A percentile compares a stretch with the other conserved stretches of the same genome.
Conservation (phyloP, 2,797 vertebrate genomes). For the Urophycis tenuis region DNA sequence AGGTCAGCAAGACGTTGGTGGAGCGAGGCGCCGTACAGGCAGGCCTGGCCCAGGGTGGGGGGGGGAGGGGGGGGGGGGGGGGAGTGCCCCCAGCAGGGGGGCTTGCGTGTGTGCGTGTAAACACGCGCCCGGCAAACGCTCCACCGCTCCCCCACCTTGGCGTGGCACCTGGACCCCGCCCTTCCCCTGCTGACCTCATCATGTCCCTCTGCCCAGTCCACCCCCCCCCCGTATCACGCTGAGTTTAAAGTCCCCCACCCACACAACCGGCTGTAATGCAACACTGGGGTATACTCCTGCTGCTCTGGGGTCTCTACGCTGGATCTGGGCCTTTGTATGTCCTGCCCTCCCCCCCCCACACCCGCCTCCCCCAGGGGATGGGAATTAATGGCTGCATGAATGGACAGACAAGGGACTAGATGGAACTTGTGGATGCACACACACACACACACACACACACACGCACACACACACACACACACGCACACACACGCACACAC, state of each 20-base stretch:
- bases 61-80: background rate
- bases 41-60: conserved; percentile 20
- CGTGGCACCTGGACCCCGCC: background rate
- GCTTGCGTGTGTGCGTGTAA: background rate
- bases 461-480: conserved; percentile 15
- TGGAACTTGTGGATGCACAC: background rate
- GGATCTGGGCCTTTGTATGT: background rate
- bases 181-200: background rate
- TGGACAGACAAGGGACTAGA: conserved; percentile 7
- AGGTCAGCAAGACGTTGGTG: conserved; percentile 67
- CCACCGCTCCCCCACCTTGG: background rate
- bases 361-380: background rate
- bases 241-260: background rate
- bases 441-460: conserved; percentile 2
- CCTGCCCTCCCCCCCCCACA: background rate
- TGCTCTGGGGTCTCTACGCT: background rate
- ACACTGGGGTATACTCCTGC: background rate
- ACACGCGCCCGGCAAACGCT: background rate
- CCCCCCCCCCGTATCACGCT: background rate
- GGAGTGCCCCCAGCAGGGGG: too few species aligned
- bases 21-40: conserved; percentile 55
- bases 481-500: conserved; percentile 11
- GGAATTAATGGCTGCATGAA: background rate
- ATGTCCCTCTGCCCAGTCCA: background rate
- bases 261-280: background rate